These are phyloP conservation scores for Tonatia bakeri DNA, from an alignment of 2,113 vertebrate genomes.

Conservation along the genomic window DNA sequence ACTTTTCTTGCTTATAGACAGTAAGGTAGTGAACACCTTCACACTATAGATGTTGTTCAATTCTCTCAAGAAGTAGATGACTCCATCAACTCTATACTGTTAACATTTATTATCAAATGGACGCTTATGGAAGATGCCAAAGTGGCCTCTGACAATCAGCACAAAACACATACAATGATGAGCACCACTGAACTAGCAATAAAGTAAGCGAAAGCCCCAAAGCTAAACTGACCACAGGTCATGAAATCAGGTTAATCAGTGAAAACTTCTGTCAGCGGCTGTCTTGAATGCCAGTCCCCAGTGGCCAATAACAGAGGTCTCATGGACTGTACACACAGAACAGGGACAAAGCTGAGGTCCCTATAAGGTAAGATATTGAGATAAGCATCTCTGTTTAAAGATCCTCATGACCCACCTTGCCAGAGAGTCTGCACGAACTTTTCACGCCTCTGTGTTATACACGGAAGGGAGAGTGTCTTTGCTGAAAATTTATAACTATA, in stretches of 20 bases:
- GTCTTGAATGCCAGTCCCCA: accelerated
- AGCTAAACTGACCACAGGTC: background rate
- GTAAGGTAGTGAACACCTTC: background rate
- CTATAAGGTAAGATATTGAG: background rate
- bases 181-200: background rate
- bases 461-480: background rate
- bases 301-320: accelerated
- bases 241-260: accelerated
- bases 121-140: accelerated
- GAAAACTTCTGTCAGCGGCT: background rate
- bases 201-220: background rate
- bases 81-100: background rate
- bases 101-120: background rate
- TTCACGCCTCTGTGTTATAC: background rate
- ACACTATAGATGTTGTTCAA: background rate
- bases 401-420: background rate
- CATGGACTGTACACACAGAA: background rate
- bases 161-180: background rate
- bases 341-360: background rate
- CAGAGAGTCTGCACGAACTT: background rate
- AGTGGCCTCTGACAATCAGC: accelerated
- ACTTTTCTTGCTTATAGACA: background rate
- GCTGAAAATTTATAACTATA: background rate
- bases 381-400: background rate
- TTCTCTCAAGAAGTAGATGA: background rate